Percentiles rank a stretch among this genome's conserved stretches.
Conservation (phyloP, 2,113 vertebrate genomes). For the Noturus placidus region DNA sequence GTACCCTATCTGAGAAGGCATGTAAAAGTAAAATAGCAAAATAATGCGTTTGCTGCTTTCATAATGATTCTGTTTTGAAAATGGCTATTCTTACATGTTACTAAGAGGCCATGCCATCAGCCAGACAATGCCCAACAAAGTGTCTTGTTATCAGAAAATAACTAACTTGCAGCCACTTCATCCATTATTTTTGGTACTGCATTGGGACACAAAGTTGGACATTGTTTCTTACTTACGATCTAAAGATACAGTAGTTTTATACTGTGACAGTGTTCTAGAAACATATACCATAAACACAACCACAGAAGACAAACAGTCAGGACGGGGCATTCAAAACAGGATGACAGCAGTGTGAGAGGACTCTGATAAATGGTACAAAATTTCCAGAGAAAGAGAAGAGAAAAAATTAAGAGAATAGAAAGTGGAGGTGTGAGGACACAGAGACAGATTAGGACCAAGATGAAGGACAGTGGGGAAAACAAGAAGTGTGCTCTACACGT, state of each 20-base stretch:
- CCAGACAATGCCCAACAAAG: background rate
- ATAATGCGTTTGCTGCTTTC: background rate
- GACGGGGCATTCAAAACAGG: conserved; percentile 66
- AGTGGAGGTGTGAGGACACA: conserved; percentile 45
- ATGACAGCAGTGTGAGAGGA: conserved; percentile 49
- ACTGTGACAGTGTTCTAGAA: background rate
- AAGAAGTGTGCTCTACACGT: conserved; percentile 61
- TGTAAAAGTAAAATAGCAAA: background rate
- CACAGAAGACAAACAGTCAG: conserved; percentile 58
- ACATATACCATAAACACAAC: conserved; percentile 50
- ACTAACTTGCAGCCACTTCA: background rate
- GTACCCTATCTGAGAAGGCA: background rate
- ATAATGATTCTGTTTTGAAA: background rate
- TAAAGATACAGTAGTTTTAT: background rate
- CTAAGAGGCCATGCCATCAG: background rate
- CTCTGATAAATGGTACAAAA: background rate
- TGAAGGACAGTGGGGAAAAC: conserved; percentile 58
- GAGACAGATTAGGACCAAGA: conserved; percentile 63
- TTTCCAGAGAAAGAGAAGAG: conserved; percentile 21
- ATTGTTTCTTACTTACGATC: background rate
- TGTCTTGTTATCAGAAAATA: background rate
- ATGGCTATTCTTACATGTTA: background rate
- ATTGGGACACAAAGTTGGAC: background rate
- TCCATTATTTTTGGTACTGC: background rate
- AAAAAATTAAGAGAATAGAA: background rate